Evolutionary conservation across 2,888 invertebrate genomes (phyloP).

Genomic region (Sarcophaga subvicina): DNA sequence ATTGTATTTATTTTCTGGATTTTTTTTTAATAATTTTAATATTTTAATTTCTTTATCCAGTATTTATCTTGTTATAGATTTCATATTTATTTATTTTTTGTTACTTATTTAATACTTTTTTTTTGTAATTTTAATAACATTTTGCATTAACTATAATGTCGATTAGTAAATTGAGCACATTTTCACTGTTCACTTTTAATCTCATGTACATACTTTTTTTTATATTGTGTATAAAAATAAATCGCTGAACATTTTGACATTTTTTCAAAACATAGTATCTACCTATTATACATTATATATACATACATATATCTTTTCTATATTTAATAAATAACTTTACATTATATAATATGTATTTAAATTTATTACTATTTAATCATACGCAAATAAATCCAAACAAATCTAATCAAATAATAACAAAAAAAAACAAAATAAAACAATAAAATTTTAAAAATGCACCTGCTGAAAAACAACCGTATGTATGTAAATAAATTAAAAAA

Average conservation of each 20-base stretch:
- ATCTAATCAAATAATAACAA: constrained; percentile 18
- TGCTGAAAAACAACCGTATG: constrained; percentile 42
- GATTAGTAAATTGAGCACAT: not conserved
- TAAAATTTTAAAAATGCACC: constrained; percentile 42
- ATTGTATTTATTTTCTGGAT: no score
- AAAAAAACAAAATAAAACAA: not conserved
- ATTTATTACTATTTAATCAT: constrained; percentile 61
- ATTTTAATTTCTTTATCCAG: no score
- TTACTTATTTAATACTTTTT: not conserved
- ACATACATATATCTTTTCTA: not conserved
- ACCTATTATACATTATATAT: not conserved
- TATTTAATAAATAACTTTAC: constrained; percentile 32
- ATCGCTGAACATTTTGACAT: constrained; percentile 10
- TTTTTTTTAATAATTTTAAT: no score
- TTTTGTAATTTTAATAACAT: not conserved
- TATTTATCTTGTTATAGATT: no score
- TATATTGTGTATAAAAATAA: constrained; percentile 1
- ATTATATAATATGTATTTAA: constrained; percentile 54
- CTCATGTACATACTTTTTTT: not conserved
- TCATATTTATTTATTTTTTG: no score
- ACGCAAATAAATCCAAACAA: constrained; percentile 24
- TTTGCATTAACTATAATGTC: not conserved
- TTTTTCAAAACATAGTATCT: constrained; percentile 2
- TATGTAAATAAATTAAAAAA: constrained; percentile 35
- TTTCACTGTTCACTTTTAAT: not conserved